Base-by-base conservation (phyloP, 1,140 invertebrate species). In the Pogonomyrmex californicus region DNA sequence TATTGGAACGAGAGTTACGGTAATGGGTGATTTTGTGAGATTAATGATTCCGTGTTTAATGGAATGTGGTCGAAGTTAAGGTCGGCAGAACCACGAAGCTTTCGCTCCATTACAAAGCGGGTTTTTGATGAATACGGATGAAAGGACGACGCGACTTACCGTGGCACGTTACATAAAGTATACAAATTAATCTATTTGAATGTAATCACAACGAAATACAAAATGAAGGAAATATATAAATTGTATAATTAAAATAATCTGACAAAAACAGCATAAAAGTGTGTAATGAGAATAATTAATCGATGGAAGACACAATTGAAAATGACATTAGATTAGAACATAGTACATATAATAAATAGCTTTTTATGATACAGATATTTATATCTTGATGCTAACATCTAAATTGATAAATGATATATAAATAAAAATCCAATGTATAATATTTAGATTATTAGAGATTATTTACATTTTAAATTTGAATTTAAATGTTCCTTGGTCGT, bases 21-120 rank as follows among this genome's bases (percentile, higher is more conserved):
- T 23, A 44, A 60, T 58, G 9, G 54, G 10, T 9, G 51, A 51
- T 36, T 77, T 30, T 77, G 41, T 33, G 23, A 77, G 30, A 77
- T 76, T 76, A 58, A 76, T 60, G 73, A 58, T 41, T 10, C 0
- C 23, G 14, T 30, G 23, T 7, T 77, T 60, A 77, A 77, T 47
- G 23, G 56, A 62, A 77, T 77, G 56, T 60, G 56, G 73, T 4
- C 38, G 41, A 60, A 77, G 54, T 76, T 60, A 76, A 33, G 73
- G 38, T 77, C 56, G 12, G 23, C 36, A 75, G 33, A 23, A 23
- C 51, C 36, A 14, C 17, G 9, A 10, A 17, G 33, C 41, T 77
- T 44, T 62, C 73, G 36, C 23, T 47, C 12, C 23, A 41, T 60
- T 60, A 60, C 41, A 60, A 60, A n/a, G 41, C 56, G 41, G 1